These are phyloP conservation scores for Apamea anceps DNA, from an alignment of 2,888 invertebrate species.

Conservation along the genomic window DNA sequence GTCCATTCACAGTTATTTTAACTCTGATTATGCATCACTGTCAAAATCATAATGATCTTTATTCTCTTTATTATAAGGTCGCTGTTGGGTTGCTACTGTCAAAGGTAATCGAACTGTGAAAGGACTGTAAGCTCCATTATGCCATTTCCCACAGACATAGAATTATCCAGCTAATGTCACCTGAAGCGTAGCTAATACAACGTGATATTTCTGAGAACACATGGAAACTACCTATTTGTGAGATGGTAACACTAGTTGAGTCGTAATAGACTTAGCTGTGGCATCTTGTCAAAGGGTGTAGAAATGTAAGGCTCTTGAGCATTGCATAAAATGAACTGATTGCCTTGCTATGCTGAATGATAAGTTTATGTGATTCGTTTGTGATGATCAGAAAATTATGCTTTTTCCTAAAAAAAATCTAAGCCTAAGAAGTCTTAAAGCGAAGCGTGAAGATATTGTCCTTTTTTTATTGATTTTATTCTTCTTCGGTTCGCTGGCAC, in stretches of 20 bases:
- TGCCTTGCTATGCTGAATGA: neutral
- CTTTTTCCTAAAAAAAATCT: too few relatives aligned
- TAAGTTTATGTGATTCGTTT: neutral
- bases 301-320: neutral
- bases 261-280: neutral
- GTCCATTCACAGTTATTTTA: too few relatives aligned
- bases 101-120: too few relatives aligned
- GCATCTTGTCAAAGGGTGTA: neutral
- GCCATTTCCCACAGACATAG: neutral
- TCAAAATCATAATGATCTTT: too few relatives aligned
- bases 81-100: too few relatives aligned
- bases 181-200: conserved; percentile 24
- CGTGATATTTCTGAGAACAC: neutral
- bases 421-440: too few relatives aligned
- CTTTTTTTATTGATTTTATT: too few relatives aligned
- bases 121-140: neutral
- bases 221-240: conserved; percentile 12
- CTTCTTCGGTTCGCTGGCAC: too few relatives aligned
- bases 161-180: conserved; percentile 3
- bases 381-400: too few relatives aligned
- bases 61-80: too few relatives aligned
- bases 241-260: neutral
- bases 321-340: neutral
- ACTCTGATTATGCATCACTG: too few relatives aligned
- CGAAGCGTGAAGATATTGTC: too few relatives aligned